These are phyloP conservation scores for Nothura maculosa DNA, from an alignment of 2,797 vertebrate genomes.

Conservation along the genomic window DNA sequence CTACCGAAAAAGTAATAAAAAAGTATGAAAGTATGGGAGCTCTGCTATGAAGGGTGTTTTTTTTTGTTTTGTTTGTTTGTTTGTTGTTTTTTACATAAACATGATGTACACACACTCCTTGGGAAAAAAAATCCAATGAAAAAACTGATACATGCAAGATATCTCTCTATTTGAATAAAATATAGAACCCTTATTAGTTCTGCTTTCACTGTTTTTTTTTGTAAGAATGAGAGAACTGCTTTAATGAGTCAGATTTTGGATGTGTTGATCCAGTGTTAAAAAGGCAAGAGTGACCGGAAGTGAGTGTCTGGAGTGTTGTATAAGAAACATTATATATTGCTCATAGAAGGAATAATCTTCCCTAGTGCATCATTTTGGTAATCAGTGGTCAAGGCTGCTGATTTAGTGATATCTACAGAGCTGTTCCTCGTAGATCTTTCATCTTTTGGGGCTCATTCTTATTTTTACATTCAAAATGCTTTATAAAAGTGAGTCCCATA, in stretches of 20 bases:
- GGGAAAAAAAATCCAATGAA: neutral
- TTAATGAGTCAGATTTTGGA: neutral
- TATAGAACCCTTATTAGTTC: neutral
- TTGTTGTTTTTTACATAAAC: neutral
- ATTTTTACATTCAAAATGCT: neutral
- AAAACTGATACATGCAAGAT: neutral
- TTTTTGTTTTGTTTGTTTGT: neutral
- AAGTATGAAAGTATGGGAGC: no score
- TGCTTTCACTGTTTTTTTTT: neutral
- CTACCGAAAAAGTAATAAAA: neutral
- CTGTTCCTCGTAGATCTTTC: neutral
- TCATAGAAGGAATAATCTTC: neutral
- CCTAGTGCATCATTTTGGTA: neutral
- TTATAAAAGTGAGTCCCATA: neutral
- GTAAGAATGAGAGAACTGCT: neutral
- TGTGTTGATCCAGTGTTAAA: neutral
- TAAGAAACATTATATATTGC: neutral
- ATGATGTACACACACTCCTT: neutral
- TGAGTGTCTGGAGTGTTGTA: neutral
- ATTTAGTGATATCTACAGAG: neutral
- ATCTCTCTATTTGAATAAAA: neutral
- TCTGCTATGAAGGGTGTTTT: no score
- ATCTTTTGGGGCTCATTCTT: neutral
- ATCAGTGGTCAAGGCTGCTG: neutral
- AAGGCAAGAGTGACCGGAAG: neutral